phyloP scores from a whole-genome alignment of 2,113 vertebrate species.

The Xenopus borealis region DNA sequence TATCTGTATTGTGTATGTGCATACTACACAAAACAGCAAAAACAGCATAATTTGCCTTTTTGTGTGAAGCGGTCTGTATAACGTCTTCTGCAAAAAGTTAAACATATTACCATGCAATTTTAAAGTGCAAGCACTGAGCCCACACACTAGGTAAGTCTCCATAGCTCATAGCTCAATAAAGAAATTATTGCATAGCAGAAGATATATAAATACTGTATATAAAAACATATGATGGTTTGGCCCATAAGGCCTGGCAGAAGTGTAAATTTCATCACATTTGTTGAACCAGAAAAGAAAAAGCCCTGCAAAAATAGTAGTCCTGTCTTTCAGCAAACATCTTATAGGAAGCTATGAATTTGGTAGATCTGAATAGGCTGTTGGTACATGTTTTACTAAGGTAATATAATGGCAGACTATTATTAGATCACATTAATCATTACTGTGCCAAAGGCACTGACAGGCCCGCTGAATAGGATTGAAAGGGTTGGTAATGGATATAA shows the following conservation, averaged over 20 bases:
- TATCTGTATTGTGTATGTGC: too few relatives aligned
- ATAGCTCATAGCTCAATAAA: too few relatives aligned
- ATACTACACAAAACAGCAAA: too few relatives aligned
- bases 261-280: conserved; percentile 80
- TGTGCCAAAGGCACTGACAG: conserved; percentile 99
- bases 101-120: too few relatives aligned
- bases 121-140: too few relatives aligned
- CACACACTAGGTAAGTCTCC: too few relatives aligned
- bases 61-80: too few relatives aligned
- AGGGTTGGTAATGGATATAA: conserved; percentile 99
- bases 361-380: conserved; percentile 98
- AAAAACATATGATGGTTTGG: background rate
- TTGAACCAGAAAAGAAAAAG: conserved; percentile 68
- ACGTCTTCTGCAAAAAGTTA: too few relatives aligned
- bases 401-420: conserved; percentile 99
- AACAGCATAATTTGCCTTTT: too few relatives aligned
- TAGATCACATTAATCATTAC: conserved; percentile 99
- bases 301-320: conserved; percentile 94
- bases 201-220: too few relatives aligned
- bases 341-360: conserved; percentile 99
- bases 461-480: conserved; percentile 99
- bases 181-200: too few relatives aligned
- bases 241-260: conserved; percentile 60
- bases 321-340: conserved; percentile 95
- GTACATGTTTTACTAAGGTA: conserved; percentile 99